These are phyloP conservation scores for Eupithecia dodoneata DNA, from an alignment of 2,888 invertebrate species.

Conservation along the genomic window DNA sequence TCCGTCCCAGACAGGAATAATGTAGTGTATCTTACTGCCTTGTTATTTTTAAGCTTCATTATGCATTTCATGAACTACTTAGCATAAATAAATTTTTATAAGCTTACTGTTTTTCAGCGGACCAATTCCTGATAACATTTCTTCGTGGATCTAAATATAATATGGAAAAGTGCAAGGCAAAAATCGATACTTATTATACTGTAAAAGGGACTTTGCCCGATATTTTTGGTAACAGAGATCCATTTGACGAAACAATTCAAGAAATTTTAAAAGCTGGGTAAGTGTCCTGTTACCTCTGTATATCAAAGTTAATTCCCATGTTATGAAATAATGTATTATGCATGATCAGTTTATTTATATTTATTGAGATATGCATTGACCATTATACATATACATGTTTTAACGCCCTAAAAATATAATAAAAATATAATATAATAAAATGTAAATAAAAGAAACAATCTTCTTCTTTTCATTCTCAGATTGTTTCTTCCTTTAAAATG, in stretches of 20 bases:
- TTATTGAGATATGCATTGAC: too few species aligned
- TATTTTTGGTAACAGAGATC: slow-evolving; percentile 80
- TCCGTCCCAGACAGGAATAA: background rate
- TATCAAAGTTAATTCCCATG: too few species aligned
- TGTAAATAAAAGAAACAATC: too few species aligned
- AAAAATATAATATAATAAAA: too few species aligned
- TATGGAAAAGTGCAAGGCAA: slow-evolving; percentile 80
- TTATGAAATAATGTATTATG: too few species aligned
- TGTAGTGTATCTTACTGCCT: too few species aligned
- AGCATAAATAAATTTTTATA: background rate
- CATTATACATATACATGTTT: background rate
- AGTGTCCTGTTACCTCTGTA: slow-evolving; percentile 29
- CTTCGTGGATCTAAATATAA: slow-evolving; percentile 83
- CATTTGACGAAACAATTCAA: slow-evolving; percentile 68
- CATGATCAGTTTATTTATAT: too few species aligned
- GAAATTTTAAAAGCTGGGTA: slow-evolving; percentile 79
- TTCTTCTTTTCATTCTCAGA: slow-evolving; percentile 32
- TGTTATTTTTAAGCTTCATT: too few species aligned
- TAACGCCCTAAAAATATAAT: too few species aligned
- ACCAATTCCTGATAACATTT: slow-evolving; percentile 81
- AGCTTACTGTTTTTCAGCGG: slow-evolving; percentile 63
- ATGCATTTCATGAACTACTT: background rate
- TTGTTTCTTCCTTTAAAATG: slow-evolving; percentile 38
- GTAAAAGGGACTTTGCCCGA: slow-evolving; percentile 84
- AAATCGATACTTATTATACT: slow-evolving; percentile 84